These are phyloP conservation scores for Sterna hirundo DNA, from an alignment of 2,113 vertebrate species.

Conservation along the genomic window DNA sequence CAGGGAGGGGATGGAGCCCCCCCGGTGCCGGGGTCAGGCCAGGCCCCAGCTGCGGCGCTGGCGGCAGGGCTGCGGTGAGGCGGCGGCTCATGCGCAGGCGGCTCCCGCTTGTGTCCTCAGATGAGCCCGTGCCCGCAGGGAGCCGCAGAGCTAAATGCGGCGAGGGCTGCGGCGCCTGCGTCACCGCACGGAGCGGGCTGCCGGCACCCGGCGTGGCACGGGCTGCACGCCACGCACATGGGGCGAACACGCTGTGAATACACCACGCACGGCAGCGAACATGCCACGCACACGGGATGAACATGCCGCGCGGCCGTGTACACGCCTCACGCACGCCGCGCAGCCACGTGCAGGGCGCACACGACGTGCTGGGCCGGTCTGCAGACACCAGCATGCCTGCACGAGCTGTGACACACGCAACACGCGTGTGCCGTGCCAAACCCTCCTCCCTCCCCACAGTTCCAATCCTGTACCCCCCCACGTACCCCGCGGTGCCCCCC, in stretches of 20 bases:
- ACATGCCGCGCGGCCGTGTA: background rate
- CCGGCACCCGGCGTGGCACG: background rate
- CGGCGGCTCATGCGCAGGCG: background rate
- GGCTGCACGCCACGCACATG: background rate
- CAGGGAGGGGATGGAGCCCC: background rate
- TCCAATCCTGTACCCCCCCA: accelerated
- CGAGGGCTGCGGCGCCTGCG: background rate
- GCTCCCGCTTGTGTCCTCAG: slow-evolving; percentile 23
- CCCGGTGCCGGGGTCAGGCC: background rate
- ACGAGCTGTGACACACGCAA: accelerated
- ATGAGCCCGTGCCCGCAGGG: slow-evolving; percentile 47
- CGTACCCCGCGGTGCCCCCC: too few relatives aligned
- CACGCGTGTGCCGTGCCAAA: accelerated
- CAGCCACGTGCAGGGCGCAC: accelerated
- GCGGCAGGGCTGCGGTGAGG: background rate
- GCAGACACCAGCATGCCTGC: too few relatives aligned
- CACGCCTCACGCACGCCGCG: background rate
- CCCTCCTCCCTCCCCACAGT: background rate
- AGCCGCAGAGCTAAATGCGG: slow-evolving; percentile 31
- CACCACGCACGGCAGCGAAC: background rate
- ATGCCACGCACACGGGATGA: too few relatives aligned
- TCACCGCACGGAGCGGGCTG: background rate
- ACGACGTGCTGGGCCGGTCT: accelerated
- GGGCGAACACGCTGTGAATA: background rate
- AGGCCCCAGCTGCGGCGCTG: background rate